These are phyloP conservation scores for Hephaestus fuliginosus DNA, from an alignment of 2,797 vertebrate species.

Conservation along the genomic window DNA sequence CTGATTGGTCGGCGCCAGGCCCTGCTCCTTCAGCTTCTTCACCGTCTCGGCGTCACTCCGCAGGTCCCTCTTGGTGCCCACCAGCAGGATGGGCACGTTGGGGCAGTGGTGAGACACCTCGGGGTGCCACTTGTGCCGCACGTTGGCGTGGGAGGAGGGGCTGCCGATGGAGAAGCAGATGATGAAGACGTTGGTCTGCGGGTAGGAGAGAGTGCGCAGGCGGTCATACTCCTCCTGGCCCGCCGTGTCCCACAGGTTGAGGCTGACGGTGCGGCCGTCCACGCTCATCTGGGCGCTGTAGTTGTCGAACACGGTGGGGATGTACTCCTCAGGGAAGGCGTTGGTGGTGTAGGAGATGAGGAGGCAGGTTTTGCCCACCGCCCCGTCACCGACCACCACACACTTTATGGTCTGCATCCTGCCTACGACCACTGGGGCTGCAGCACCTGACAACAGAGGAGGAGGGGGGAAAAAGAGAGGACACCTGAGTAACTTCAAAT, in stretches of 20 bases:
- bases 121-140: constrained; percentile 96
- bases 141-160: constrained; percentile 94
- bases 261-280: constrained; percentile 93
- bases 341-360: constrained; percentile 97
- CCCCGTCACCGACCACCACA: constrained; percentile 95
- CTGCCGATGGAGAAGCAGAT: constrained; percentile 96
- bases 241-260: constrained; percentile 96
- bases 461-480: constrained; percentile 5
- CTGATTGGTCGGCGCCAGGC: constrained; percentile 89
- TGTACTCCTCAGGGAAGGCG: constrained; percentile 95
- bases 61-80: constrained; percentile 95
- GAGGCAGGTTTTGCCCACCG: constrained; percentile 95
- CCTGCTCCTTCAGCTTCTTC: constrained; percentile 96
- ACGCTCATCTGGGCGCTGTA: constrained; percentile 96
- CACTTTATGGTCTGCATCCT: constrained; percentile 98
- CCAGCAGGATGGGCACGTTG: constrained; percentile 92
- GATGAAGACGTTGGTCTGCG: constrained; percentile 95
- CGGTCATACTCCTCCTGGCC: constrained; percentile 96
- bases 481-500: constrained; percentile 41
- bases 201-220: constrained; percentile 93
- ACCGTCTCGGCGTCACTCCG: constrained; percentile 90
- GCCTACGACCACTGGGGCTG: constrained; percentile 87
- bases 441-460: constrained; percentile 79
- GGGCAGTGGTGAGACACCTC: constrained; percentile 96
- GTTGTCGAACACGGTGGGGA: constrained; percentile 96